A percentile compares a stretch with the other conserved stretches of the same genome.
Conservation (phyloP, 2,797 vertebrate genomes). For the Pipistrellus nathusii region DNA sequence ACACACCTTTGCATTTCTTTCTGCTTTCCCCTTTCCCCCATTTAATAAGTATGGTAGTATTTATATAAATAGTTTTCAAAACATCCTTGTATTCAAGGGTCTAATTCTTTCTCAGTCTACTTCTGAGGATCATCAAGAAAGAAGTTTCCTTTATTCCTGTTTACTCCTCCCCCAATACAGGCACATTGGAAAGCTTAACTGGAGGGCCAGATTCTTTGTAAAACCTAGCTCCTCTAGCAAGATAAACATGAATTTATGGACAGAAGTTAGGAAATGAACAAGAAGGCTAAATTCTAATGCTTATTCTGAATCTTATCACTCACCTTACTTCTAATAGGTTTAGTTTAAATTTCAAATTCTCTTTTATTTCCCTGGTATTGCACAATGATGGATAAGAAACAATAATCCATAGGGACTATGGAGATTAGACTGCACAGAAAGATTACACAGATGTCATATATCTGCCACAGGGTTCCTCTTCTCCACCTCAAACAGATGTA, state of each 20-base stretch:
- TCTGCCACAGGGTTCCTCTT: not conserved
- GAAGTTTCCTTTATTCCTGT: slow-evolving; percentile 6
- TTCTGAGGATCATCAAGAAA: slow-evolving; percentile 42
- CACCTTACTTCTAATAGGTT: slow-evolving; percentile 45
- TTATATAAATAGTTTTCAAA: slow-evolving; percentile 59
- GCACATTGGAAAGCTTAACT: not conserved
- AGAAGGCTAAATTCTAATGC: slow-evolving; percentile 4
- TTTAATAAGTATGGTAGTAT: slow-evolving; percentile 28
- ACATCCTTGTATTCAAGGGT: slow-evolving; percentile 51
- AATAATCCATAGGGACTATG: not conserved
- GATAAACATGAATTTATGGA: slow-evolving; percentile 53
- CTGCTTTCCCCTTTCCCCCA: not conserved
- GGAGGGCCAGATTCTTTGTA: not conserved
- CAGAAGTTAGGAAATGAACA: slow-evolving; percentile 17
- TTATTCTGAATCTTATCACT: slow-evolving; percentile 10
- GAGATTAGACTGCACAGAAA: slow-evolving; percentile 47
- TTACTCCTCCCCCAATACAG: not conserved
- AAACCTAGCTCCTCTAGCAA: slow-evolving; percentile 56
- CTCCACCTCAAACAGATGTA: slow-evolving; percentile 22
- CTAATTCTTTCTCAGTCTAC: slow-evolving; percentile 40
- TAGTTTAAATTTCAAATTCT: slow-evolving; percentile 45
- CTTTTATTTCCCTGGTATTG: slow-evolving; percentile 61
- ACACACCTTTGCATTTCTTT: slow-evolving; percentile 2
- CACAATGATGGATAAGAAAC: slow-evolving; percentile 19
- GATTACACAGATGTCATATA: slow-evolving; percentile 27